Evolutionary conservation across 2,113 vertebrate genomes (phyloP), one percentile per base, ranked within the genome.

Genomic region (Myotis yumanensis): DNA sequence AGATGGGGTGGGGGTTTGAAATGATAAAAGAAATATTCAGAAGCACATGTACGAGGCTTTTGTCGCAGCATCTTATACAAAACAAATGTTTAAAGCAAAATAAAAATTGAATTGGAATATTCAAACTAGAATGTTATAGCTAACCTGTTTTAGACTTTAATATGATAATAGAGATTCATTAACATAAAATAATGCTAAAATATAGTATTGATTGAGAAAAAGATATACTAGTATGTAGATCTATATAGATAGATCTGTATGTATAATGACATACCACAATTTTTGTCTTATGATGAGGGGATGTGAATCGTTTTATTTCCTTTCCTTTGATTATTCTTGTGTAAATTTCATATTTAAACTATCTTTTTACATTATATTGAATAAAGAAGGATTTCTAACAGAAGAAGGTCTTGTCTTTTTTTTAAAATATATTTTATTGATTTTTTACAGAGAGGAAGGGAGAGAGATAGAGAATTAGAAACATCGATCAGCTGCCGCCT

Each of bases 231-330:
- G 54, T 23, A 23, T 22, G 22, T 57, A 23, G 54, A 57, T 57
- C 20, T 57, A 57, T 57, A 4, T 57, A 23, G 20, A 57, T 57
- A 57, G 54, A 57, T 57, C 54, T 23, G 10, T 57, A 57, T 57
- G 9, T 59, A 62, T 62, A 72, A 66, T 66, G 64, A 35, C 11
- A 30, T 64, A 18, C 10, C 15, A 48, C 9, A 22, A 51, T 69
- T 77, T 87, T 81, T 86, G 37, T 59, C 51, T 89, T 73, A 18
- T 62, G n/a, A 54, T 84, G 30, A 54, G 54, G 5, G 28, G 15
- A 54, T 90, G 57, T 54, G 5, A 25, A 77, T 71, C n/a, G 32
- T 35, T 93, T 83, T 76, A 46, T 89, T 95, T 95, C 17, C 12
- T 59, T 72, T 75, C 30, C 46, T 92, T 96, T 80, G 16, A 54